phyloP scores from a whole-genome alignment of 1,140 invertebrate species.

The Aphidius ervi region DNA sequence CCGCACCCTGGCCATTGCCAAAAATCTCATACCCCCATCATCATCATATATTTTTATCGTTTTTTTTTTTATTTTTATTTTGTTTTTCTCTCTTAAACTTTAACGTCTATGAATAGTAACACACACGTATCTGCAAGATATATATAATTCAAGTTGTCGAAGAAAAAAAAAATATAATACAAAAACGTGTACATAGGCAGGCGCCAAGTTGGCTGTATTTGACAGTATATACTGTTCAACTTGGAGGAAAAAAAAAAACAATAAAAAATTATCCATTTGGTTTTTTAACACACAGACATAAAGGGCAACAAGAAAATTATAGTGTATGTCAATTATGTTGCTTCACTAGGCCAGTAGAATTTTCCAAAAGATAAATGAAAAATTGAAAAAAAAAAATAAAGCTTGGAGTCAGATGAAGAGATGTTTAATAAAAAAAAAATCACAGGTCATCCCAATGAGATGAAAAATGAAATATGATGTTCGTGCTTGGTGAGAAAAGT shows the following conservation, averaged over 20 bases:
- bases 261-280: neutral
- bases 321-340: neutral
- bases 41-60: constrained; percentile 4
- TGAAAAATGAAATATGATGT: constrained; percentile 13
- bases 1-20: neutral
- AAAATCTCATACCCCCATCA: constrained; percentile 5
- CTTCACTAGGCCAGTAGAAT: neutral
- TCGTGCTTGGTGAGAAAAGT: constrained; percentile 13
- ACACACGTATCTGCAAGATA: neutral
- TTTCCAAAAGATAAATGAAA: neutral
- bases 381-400: constrained; percentile 1
- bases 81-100: constrained; percentile 1
- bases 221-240: constrained; percentile 22
- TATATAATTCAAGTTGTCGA: neutral
- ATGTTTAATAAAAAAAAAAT: constrained; percentile 6
- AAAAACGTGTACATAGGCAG: constrained; percentile 21
- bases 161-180: too few species aligned
- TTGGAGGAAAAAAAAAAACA: neutral
- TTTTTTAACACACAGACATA: neutral
- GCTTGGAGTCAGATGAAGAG: neutral
- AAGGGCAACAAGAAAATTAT: neutral
- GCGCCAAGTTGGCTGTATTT: constrained; percentile 41
- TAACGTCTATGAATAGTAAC: constrained; percentile 11
- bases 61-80: constrained; percentile 9
- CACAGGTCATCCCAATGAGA: constrained; percentile 10